Conservation (phyloP, 2,113 vertebrate species). For the Rhinolophus sinicus region DNA sequence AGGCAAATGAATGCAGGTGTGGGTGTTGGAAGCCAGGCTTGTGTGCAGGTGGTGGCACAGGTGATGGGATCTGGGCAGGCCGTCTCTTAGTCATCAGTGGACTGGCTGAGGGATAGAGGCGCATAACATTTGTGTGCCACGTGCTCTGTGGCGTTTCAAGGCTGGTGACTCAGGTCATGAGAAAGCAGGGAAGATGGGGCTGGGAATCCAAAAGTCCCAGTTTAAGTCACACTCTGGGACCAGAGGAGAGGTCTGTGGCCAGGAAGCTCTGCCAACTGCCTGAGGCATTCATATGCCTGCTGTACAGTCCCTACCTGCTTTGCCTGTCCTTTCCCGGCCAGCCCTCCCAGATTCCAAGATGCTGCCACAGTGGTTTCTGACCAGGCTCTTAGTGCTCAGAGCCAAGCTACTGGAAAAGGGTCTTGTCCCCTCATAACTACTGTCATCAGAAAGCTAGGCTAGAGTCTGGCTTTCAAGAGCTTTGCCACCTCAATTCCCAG, state of each 20-base stretch:
- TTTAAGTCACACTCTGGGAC: neutral
- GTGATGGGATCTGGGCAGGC: neutral
- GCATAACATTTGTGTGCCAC: accelerated
- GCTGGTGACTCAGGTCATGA: neutral
- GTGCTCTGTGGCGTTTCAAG: neutral
- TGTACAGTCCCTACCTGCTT: neutral
- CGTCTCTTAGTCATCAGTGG: neutral
- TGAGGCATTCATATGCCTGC: neutral
- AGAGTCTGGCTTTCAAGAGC: neutral
- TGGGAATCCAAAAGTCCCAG: neutral
- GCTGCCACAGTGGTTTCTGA: neutral
- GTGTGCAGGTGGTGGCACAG: neutral
- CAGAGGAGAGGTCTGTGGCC: neutral
- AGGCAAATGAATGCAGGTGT: neutral
- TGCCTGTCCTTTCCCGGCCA: neutral
- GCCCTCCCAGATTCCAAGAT: neutral
- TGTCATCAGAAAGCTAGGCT: neutral
- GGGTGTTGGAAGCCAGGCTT: neutral
- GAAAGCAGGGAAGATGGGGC: neutral
- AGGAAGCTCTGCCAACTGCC: neutral
- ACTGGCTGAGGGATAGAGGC: neutral
- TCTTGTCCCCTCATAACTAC: neutral
- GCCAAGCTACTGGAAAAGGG: neutral
- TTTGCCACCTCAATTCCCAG: neutral
- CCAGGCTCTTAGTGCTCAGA: neutral